Base-by-base conservation (phyloP, 2,888 invertebrate genomes). In the Athalia circularis region DNA sequence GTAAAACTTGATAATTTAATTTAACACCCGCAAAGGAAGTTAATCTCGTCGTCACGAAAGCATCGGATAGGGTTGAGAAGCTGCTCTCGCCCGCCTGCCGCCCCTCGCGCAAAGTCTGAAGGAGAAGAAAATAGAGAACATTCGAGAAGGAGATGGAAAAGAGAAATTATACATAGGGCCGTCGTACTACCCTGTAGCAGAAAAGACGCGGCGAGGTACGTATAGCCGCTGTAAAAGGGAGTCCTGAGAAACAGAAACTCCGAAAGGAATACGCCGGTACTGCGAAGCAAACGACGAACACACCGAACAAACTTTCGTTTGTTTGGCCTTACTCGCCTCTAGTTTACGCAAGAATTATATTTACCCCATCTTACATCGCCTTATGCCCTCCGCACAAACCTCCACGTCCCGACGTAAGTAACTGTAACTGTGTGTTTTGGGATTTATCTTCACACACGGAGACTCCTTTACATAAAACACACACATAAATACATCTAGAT, bases 1-100 rank as follows among this genome's bases (percentile, higher is more conserved):
- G 79, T 77, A 80, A 86, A 85, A 85, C 83, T 85, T 86, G 83
- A 82, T 85, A 85, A 86, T 85, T 86, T 81, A 80, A 86, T 85
- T 85, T 86, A 80, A 68, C 79, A 64, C 79, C 72, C 79, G 86
- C 82, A 83, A 84, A 84, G 84, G 82, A 86, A 84, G 86, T 85
- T 85, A 85, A 85, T 85, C 81, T 82, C 81, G 79, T 78, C 80
- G 79, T 80, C 81, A 81, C 80, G 85, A 82, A 79, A 80, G 81
- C 67, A 79, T 61, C 9, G 77, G 79, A 79, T 83, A 82, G 82
- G 79, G 80, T 77, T 79, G 72, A 76, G 78, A 29, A 29, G 29
- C 29, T 29, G 29, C 29, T 29, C 29, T 29, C 29, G 29, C 29
- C 29, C 29, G 29, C 29, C 29, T 29, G 29, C 29, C 29, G 29